Base-by-base conservation (phyloP, 2,113 vertebrate species). In the Nycticorax nycticorax region DNA sequence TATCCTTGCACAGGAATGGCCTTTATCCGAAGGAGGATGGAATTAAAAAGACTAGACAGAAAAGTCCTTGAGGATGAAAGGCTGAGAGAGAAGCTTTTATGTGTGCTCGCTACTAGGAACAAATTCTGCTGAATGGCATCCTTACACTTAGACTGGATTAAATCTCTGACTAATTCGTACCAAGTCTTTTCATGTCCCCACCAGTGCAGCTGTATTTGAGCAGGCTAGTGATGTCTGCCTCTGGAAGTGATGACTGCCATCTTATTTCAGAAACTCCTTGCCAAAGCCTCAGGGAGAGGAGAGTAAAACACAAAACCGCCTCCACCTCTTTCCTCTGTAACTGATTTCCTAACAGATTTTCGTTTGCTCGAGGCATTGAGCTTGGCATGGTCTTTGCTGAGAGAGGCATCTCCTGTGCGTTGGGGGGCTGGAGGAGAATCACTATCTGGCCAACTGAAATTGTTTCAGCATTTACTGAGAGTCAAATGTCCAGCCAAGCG, bases 111-210 rank as follows among this genome's bases (percentile, higher is more conserved):
- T 79, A 8, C 77, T 59, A 79, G 91, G 86, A 89, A 62, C 71
- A 76, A 78, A 69, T 85, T 93, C 73, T 96, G 95, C 95, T 95
- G 67, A 95, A 68, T 95, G 87, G 55, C 81, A 82, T 85, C 84
- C 72, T 91, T 82, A n/a, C 84, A 15, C 45, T 92, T 72, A 76
- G 37, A 41, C 79, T 82, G 94, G 74, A 69, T 95, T 92, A 92
- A 88, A 76, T 87, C 76, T 97, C 79, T 96, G 92, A 95, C 80
- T 93, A 89, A 91, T 89, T 93, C 33, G 0, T 92, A 95, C 80
- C 89, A 87, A 93, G 84, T 84, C 91, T 89, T 96, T 95, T 95
- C 91, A 94, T 79, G 95, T 81, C 92, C 78, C 55, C 73, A 86
- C 23, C 76, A 85, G 79, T 35, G 71, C 78, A 82, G 80, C 92